Percentiles rank a stretch among this genome's conserved stretches.
phyloP scores from a whole-genome alignment of 1,140 invertebrate species.

The Dreissena polymorpha region DNA sequence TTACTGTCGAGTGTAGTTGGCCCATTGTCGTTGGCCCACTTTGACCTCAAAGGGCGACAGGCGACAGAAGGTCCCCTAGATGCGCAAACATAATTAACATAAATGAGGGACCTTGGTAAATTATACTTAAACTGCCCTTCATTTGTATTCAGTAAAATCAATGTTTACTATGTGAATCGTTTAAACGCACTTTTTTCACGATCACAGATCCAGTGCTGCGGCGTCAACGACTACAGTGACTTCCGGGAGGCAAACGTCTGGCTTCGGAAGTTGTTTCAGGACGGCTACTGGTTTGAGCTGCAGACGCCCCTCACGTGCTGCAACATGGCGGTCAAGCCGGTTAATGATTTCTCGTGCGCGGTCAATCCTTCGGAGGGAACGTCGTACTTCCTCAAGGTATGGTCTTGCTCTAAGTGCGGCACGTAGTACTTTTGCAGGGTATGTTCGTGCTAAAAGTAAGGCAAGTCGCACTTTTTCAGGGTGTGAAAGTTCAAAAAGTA shows the following conservation, averaged over 20 bases:
- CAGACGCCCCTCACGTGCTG: slow-evolving; percentile 40
- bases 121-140: too few relatives aligned
- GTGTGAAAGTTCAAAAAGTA: too few relatives aligned
- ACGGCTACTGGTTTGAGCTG: slow-evolving; percentile 39
- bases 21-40: too few relatives aligned
- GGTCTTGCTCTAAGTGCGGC: background rate
- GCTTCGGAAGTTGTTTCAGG: slow-evolving; percentile 29
- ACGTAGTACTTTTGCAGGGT: too few relatives aligned
- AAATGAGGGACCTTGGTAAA: too few relatives aligned
- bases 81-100: too few relatives aligned
- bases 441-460: too few relatives aligned
- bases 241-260: background rate
- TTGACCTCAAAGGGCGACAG: too few relatives aligned
- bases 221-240: slow-evolving; percentile 21
- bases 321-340: slow-evolving; percentile 5
- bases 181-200: too few relatives aligned
- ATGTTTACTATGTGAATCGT: background rate
- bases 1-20: too few relatives aligned
- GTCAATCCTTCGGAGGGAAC: slow-evolving; percentile 16
- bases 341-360: slow-evolving; percentile 33
- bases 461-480: too few relatives aligned
- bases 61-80: too few relatives aligned
- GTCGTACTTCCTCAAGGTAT: slow-evolving; percentile 18
- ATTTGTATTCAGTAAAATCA: background rate
- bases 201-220: slow-evolving; percentile 28